These are phyloP conservation scores for Eristalis pertinax DNA, from an alignment of 2,888 invertebrate species.

Conservation along the genomic window DNA sequence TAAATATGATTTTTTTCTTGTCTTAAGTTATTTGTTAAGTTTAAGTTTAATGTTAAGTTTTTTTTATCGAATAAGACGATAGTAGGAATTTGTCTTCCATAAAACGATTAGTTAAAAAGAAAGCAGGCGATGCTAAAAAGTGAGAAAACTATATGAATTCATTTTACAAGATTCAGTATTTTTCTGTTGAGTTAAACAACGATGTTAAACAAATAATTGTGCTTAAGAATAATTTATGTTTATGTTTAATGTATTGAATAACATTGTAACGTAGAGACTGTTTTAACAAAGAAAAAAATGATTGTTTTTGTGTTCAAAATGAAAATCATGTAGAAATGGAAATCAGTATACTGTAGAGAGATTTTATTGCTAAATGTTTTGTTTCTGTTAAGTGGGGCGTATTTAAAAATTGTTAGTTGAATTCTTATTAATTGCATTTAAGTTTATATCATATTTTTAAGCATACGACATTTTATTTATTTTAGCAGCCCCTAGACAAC, in stretches of 20 bases:
- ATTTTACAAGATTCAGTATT: neutral
- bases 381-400: too few species aligned
- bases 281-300: constrained; percentile 17
- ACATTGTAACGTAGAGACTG: constrained; percentile 60
- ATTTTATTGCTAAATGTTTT: too few species aligned
- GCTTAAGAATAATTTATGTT: neutral
- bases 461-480: too few species aligned
- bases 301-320: constrained; percentile 3
- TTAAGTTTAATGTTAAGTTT: neutral
- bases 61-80: neutral
- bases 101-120: neutral
- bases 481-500: too few species aligned
- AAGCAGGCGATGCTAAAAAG: too few species aligned
- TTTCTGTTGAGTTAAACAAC: neutral
- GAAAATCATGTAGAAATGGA: neutral
- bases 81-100: constrained; percentile 60
- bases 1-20: neutral
- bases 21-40: neutral
- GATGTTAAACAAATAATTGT: constrained; percentile 9
- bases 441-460: too few species aligned
- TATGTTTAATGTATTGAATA: constrained; percentile 7
- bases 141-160: neutral
- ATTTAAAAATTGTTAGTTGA: too few species aligned
- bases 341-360: neutral
- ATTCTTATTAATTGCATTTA: too few species aligned